These are phyloP conservation scores for Merluccius polli DNA, from an alignment of 2,797 vertebrate genomes.

Conservation along the genomic window DNA sequence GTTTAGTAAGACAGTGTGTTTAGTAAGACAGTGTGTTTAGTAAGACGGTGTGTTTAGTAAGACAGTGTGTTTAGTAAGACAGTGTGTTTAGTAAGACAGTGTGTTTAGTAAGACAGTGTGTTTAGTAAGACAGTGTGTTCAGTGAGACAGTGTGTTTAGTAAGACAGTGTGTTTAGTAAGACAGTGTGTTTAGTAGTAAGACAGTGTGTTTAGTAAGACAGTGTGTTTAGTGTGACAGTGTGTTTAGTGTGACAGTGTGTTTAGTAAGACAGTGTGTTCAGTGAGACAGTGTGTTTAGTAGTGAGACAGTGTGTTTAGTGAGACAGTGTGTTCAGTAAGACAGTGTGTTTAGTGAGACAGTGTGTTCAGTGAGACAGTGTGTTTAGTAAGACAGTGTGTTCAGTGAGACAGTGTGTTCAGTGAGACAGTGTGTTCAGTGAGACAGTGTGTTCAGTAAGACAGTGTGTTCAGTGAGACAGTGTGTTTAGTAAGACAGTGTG, in stretches of 20 bases:
- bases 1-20: background rate
- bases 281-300: too few relatives aligned
- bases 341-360: too few relatives aligned
- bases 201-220: too few relatives aligned
- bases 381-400: background rate
- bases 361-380: background rate
- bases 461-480: too few relatives aligned
- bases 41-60: too few relatives aligned
- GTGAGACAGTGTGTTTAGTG: background rate
- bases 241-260: too few relatives aligned
- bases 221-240: background rate
- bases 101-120: background rate
- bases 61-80: background rate
- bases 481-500: too few relatives aligned
- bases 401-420: too few relatives aligned
- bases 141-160: too few relatives aligned
- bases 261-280: background rate
- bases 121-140: background rate
- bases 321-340: too few relatives aligned
- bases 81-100: background rate
- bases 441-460: background rate
- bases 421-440: too few relatives aligned
- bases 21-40: background rate
- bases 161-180: background rate
- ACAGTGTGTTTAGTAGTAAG: too few relatives aligned